A percentile compares a stretch with the other conserved stretches of the same genome.
These are phyloP conservation scores for Troides oblongomaculatus DNA, from an alignment of 2,888 invertebrate species.

Conservation along the genomic window DNA sequence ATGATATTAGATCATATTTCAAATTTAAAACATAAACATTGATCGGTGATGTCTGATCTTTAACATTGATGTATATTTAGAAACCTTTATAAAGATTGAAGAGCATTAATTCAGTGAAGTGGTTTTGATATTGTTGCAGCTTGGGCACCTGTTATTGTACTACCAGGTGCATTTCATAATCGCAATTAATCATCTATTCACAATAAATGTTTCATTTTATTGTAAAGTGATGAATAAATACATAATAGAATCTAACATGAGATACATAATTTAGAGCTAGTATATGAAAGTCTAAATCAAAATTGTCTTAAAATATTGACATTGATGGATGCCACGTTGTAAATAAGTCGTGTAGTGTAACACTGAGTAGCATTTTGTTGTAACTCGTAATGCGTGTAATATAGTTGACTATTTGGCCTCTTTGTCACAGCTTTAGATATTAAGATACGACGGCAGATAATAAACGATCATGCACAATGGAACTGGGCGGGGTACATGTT, in stretches of 20 bases:
- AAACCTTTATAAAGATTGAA: background rate
- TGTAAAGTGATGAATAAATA: background rate
- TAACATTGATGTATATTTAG: background rate
- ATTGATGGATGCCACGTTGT: slow-evolving; percentile 21
- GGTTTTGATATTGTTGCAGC: background rate
- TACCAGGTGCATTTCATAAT: background rate
- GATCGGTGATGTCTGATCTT: background rate
- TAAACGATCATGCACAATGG: slow-evolving; percentile 50
- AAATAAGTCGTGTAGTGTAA: slow-evolving; percentile 8
- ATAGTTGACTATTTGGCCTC: slow-evolving; percentile 43
- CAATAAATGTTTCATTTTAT: background rate
- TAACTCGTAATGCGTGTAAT: slow-evolving; percentile 37
- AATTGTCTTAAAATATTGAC: slow-evolving; percentile 19
- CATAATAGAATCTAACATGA: background rate
- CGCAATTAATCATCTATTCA: background rate
- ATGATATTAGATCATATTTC: background rate
- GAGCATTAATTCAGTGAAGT: background rate
- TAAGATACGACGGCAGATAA: slow-evolving; percentile 47
- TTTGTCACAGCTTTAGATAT: slow-evolving; percentile 38
- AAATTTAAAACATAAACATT: background rate
- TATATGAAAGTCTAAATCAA: slow-evolving; percentile 12
- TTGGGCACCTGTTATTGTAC: background rate
- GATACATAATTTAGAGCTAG: background rate
- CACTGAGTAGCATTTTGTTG: slow-evolving; percentile 33
- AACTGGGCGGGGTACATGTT: slow-evolving; percentile 49